Evolutionary conservation across 2,888 invertebrate genomes (phyloP).

Genomic region (Macrosoma leucophasiata): DNA sequence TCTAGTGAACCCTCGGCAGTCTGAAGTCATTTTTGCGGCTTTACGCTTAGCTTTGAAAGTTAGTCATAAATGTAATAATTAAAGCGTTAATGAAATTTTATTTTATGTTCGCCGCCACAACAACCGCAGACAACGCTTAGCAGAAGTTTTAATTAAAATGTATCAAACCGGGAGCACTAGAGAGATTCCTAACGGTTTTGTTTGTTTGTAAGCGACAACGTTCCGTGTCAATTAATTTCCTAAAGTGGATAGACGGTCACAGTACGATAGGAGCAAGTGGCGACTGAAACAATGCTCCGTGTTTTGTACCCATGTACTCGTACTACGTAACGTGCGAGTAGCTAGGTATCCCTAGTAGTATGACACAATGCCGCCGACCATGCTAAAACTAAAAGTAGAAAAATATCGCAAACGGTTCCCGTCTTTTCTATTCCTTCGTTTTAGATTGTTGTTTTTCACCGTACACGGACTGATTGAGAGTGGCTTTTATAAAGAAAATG

Average conservation of each 20-base stretch:
- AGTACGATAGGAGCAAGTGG: constrained; percentile 37
- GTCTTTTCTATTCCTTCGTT: constrained; percentile 54
- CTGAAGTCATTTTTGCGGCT: too few relatives aligned
- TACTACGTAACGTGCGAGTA: too few relatives aligned
- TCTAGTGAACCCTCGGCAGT: too few relatives aligned
- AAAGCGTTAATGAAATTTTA: constrained; percentile 17
- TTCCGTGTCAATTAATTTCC: constrained; percentile 65
- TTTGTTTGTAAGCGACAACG: constrained; percentile 51
- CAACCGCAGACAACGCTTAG: constrained; percentile 43
- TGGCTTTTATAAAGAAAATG: too few relatives aligned
- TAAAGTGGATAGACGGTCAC: constrained; percentile 57
- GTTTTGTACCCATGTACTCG: constrained; percentile 34
- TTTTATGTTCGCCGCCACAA: constrained; percentile 33
- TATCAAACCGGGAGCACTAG: constrained; percentile 50
- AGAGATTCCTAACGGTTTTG: constrained; percentile 52
- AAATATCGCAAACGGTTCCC: constrained; percentile 51
- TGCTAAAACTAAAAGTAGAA: constrained; percentile 45
- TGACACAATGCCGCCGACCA: constrained; percentile 52
- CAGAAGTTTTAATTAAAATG: constrained; percentile 69
- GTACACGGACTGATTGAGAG: too few relatives aligned
- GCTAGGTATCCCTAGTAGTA: too few relatives aligned
- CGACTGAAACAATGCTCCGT: constrained; percentile 55
- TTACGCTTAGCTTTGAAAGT: too few relatives aligned
- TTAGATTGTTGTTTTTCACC: constrained; percentile 36
- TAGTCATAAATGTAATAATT: too few relatives aligned